Evolutionary conservation across 2,113 vertebrate genomes (phyloP).

Genomic region (Sylvilagus bachmani): DNA sequence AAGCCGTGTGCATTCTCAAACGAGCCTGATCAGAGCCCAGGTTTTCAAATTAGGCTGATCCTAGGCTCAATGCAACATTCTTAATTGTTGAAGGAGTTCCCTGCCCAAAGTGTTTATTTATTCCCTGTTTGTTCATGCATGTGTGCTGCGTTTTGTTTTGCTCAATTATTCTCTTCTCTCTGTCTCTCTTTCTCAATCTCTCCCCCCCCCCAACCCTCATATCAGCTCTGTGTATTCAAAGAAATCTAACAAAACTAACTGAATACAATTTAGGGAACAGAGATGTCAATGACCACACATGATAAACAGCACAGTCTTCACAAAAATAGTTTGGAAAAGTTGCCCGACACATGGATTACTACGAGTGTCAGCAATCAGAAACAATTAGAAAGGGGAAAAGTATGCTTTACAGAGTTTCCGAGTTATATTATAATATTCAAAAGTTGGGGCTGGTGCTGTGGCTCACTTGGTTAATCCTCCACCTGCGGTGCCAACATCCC

Average conservation of each 20-base stretch:
- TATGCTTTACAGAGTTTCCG: not conserved
- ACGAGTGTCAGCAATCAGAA: not conserved
- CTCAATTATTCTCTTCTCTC: no score
- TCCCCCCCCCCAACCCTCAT: no score
- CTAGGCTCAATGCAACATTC: not conserved
- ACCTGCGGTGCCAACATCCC: no score
- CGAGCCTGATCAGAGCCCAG: not conserved
- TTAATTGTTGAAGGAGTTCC: not conserved
- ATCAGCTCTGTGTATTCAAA: not conserved
- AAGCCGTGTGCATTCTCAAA: not conserved
- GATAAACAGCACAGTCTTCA: not conserved
- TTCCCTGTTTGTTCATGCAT: not conserved
- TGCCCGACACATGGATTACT: not conserved
- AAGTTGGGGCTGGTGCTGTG: not conserved
- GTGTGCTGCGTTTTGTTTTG: not conserved
- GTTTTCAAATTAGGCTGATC: not conserved
- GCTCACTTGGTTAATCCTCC: no score
- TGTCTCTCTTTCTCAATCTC: not conserved
- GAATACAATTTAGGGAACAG: not conserved
- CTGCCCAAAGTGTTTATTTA: not conserved
- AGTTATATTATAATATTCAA: not conserved
- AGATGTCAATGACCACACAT: not conserved
- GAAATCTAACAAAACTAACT: not conserved
- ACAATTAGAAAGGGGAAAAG: not conserved
- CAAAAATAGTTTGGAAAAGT: not conserved